Conservation (phyloP, 2,797 vertebrate genomes). For the Sebastes hubbsi region DNA sequence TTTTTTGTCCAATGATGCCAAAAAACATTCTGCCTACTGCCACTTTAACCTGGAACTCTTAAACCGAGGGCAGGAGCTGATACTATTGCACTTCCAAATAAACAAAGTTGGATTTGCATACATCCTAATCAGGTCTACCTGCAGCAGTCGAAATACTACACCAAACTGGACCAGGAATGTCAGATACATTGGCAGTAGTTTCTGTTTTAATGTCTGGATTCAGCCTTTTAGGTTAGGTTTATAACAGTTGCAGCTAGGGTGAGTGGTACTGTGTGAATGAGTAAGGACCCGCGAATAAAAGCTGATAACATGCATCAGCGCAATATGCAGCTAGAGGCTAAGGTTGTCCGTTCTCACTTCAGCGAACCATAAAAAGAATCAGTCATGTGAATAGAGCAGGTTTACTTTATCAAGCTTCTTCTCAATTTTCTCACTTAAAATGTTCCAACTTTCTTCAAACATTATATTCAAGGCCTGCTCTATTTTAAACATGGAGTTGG, state of each 20-base stretch:
- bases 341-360: slow-evolving; percentile 3
- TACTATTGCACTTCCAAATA: neutral
- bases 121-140: neutral
- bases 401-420: slow-evolving; percentile 7
- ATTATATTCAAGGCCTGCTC: too few relatives aligned
- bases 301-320: neutral
- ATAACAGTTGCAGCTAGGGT: neutral
- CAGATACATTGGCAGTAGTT: neutral
- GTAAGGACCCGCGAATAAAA: neutral
- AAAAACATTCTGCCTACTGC: too few relatives aligned
- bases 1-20: too few relatives aligned
- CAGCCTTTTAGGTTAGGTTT: neutral
- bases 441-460: too few relatives aligned
- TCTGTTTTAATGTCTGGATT: neutral
- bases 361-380: slow-evolving; percentile 28
- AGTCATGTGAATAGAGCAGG: slow-evolving; percentile 30
- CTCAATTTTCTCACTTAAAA: too few relatives aligned
- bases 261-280: neutral
- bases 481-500: too few relatives aligned
- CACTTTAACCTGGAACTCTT: neutral
- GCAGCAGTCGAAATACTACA: neutral
- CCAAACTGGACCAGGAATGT: neutral
- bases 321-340: slow-evolving; percentile 34
- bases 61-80: neutral
- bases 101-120: neutral